phyloP scores from a whole-genome alignment of 1,140 invertebrate genomes.

The Lanistes nyassanus region DNA sequence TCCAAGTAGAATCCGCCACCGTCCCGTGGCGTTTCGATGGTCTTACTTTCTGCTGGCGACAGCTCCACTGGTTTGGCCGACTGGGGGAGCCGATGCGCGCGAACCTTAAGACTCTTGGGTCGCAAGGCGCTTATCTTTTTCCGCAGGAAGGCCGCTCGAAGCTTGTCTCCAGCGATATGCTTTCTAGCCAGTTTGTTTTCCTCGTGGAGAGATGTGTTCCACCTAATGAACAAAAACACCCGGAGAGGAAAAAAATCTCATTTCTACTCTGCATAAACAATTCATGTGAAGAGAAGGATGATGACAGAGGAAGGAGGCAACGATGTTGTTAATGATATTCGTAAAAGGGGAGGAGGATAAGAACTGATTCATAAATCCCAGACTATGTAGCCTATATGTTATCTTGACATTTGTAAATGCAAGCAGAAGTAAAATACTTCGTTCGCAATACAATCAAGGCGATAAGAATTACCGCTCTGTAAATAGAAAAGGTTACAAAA shows the following conservation, averaged over 20 bases:
- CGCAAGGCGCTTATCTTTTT: slow-evolving; percentile 31
- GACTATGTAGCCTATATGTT: not conserved
- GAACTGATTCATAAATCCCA: no score
- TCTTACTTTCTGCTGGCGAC: not conserved
- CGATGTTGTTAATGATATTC: not conserved
- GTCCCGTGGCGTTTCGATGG: not conserved
- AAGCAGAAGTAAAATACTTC: not conserved
- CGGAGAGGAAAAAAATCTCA: not conserved
- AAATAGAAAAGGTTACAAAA: not conserved
- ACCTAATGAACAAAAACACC: slow-evolving; percentile 32
- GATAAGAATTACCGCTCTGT: not conserved
- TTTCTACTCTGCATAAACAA: not conserved
- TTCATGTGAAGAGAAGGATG: not conserved
- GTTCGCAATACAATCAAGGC: not conserved
- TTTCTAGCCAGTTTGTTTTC: slow-evolving; percentile 54
- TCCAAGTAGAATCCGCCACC: slow-evolving; percentile 21
- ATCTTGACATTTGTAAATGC: not conserved
- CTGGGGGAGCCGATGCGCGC: not conserved
- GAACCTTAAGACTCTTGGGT: slow-evolving; percentile 16
- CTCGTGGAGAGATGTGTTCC: slow-evolving; percentile 50
- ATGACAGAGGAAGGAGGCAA: not conserved
- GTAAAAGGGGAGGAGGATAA: not conserved
- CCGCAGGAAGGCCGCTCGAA: slow-evolving; percentile 41
- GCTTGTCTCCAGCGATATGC: slow-evolving; percentile 46
- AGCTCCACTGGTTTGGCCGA: slow-evolving; percentile 4